These are phyloP conservation scores for Drosophila kambysellisi DNA, from an alignment of 2,888 invertebrate species.

Conservation along the genomic window DNA sequence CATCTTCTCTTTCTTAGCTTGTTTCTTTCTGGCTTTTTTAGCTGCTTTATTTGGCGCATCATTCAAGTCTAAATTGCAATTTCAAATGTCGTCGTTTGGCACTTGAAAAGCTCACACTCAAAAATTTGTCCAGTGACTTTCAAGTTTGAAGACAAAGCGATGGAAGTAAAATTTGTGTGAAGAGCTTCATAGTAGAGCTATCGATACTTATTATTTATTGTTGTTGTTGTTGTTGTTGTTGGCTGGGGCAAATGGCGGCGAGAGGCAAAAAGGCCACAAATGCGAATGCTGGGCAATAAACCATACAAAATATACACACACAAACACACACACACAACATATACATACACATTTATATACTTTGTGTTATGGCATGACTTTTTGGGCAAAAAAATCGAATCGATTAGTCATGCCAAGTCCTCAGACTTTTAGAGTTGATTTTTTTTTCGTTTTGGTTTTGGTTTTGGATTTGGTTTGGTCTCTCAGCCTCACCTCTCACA, in stretches of 20 bases:
- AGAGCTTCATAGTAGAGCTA: conserved; percentile 35
- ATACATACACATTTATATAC: not conserved
- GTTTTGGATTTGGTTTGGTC: conserved; percentile 12
- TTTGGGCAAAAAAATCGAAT: conserved; percentile 78
- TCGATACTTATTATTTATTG: conserved; percentile 48
- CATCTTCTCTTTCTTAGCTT: not conserved
- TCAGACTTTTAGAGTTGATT: conserved; percentile 54
- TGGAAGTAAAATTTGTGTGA: conserved; percentile 32
- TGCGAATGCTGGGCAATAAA: conserved; percentile 37
- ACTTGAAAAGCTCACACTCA: conserved; percentile 45
- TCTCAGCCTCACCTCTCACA: conserved; percentile 57
- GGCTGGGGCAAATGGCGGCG: conserved; percentile 6
- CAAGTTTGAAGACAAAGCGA: conserved; percentile 51
- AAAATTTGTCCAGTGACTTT: conserved; percentile 66
- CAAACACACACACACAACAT: not conserved
- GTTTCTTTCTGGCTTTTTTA: conserved; percentile 8
- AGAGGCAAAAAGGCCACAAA: conserved; percentile 29
- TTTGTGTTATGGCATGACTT: conserved; percentile 65
- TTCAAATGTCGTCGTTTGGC: conserved; percentile 54
- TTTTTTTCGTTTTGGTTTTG: not conserved
- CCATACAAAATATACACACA: conserved; percentile 4
- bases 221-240: conserved; percentile 28
- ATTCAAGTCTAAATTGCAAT: conserved; percentile 46
- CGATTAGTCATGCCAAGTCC: conserved; percentile 77
- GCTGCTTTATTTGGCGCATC: conserved; percentile 33